Evolutionary conservation across 1,140 invertebrate genomes (phyloP).

Genomic region (Solen grandis): DNA sequence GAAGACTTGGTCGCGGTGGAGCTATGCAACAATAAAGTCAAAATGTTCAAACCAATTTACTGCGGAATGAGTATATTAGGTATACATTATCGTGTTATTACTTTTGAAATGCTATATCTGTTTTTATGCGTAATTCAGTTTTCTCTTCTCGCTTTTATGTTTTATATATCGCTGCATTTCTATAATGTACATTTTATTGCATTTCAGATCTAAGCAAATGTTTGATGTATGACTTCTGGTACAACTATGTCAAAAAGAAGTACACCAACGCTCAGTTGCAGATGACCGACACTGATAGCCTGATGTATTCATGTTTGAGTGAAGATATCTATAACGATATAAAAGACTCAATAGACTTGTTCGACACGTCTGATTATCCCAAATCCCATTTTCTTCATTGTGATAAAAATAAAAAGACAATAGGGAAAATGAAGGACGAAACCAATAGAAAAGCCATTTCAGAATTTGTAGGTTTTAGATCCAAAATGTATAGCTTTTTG

Average conservation of each 20-base stretch:
- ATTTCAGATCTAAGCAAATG: constrained; percentile 3
- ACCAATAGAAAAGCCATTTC: constrained; percentile 11
- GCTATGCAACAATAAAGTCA: neutral
- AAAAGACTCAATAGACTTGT: constrained; percentile 29
- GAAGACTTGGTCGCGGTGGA: too few relatives aligned
- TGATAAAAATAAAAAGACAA: constrained; percentile 81
- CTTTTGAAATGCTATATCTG: neutral
- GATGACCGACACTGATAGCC: constrained; percentile 80
- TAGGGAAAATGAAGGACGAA: too few relatives aligned
- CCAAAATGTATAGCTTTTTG: constrained; percentile 36
- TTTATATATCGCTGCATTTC: too few relatives aligned
- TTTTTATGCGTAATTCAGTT: too few relatives aligned
- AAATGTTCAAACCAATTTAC: too few relatives aligned
- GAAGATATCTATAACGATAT: constrained; percentile 79
- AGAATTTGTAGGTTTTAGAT: neutral
- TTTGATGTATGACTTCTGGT: constrained; percentile 73
- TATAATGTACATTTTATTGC: too few relatives aligned
- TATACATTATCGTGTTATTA: neutral
- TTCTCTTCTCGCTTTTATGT: too few relatives aligned
- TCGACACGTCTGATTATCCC: constrained; percentile 55
- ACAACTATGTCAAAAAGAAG: constrained; percentile 60
- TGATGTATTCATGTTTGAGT: constrained; percentile 77
- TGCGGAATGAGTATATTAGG: too few relatives aligned
- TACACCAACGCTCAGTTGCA: constrained; percentile 68
- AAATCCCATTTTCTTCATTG: constrained; percentile 47